These are phyloP conservation scores for Parelbella ahira DNA, from an alignment of 2,888 invertebrate genomes.

Conservation along the genomic window DNA sequence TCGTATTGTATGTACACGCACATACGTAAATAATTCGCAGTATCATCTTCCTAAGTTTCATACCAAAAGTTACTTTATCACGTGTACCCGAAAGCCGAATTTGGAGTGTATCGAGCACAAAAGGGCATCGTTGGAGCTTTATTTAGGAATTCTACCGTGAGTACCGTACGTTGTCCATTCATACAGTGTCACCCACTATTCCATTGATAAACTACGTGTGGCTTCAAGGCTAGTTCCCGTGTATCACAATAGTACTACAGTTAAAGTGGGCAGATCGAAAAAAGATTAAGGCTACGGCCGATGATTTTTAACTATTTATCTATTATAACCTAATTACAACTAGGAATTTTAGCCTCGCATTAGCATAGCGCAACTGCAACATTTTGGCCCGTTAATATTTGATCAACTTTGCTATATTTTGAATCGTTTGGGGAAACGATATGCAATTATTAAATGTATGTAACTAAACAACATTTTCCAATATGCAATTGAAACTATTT, in stretches of 20 bases:
- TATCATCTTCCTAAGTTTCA: slow-evolving; percentile 2
- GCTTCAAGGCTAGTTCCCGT: slow-evolving; percentile 50
- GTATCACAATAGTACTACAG: slow-evolving; percentile 30
- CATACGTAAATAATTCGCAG: slow-evolving; percentile 14
- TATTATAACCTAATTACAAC: too few relatives aligned
- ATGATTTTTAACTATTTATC: too few relatives aligned
- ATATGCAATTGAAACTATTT: too few relatives aligned
- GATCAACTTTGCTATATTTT: too few relatives aligned
- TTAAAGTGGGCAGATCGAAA: slow-evolving; percentile 18
- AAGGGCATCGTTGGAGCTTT: slow-evolving; percentile 21
- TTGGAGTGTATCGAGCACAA: slow-evolving; percentile 12
- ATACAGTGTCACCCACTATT: slow-evolving; percentile 42
- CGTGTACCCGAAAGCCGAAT: slow-evolving; percentile 9
- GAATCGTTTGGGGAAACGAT: too few relatives aligned
- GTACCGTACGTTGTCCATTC: slow-evolving; percentile 47
- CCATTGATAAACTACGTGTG: slow-evolving; percentile 54
- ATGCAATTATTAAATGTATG: too few relatives aligned
- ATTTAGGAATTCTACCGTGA: slow-evolving; percentile 34
- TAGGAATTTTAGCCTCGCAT: too few relatives aligned
- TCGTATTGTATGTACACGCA: slow-evolving; percentile 10
- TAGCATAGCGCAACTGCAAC: too few relatives aligned
- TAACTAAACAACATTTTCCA: too few relatives aligned
- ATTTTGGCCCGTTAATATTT: too few relatives aligned
- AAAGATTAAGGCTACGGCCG: slow-evolving; percentile 6
- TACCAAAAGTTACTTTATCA: slow-evolving; percentile 12